A percentile compares a stretch with the other conserved stretches of the same genome.
Conservation (phyloP, 2,113 vertebrate species). For the Antennarius striatus region DNA sequence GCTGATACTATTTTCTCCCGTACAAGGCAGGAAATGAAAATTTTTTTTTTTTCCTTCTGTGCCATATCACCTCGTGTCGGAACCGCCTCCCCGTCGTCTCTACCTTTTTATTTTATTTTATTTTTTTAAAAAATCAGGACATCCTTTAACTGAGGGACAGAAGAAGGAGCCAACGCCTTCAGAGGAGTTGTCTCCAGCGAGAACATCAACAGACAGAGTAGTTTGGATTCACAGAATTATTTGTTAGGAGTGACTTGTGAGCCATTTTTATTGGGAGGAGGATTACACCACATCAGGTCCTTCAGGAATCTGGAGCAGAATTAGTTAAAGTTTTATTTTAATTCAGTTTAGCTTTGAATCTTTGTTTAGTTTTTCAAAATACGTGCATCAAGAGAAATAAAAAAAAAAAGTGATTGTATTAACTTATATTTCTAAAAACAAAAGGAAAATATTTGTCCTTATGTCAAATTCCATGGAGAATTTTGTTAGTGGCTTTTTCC, state of each 20-base stretch:
- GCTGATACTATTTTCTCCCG: constrained; percentile 90
- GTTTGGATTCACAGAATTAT: constrained; percentile 78
- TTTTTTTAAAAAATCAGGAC: constrained; percentile 69
- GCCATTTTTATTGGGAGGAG: constrained; percentile 20
- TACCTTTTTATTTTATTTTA: constrained; percentile 66
- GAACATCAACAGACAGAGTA: constrained; percentile 67
- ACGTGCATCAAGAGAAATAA: too few relatives aligned
- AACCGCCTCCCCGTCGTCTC: constrained; percentile 29
- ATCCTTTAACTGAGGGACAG: constrained; percentile 55
- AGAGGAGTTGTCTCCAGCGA: constrained; percentile 67
- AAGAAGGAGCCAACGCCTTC: constrained; percentile 48
- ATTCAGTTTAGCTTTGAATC: too few relatives aligned
- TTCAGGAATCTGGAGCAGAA: neutral
- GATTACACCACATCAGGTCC: constrained; percentile 54
- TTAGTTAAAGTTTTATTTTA: too few relatives aligned
- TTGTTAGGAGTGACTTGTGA: constrained; percentile 45
- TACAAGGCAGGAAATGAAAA: constrained; percentile 98
- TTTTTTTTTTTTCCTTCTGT: constrained; percentile 71
- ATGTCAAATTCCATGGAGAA: neutral
- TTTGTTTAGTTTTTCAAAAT: too few relatives aligned
- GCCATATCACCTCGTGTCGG: constrained; percentile 49
- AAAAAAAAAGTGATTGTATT: too few relatives aligned
- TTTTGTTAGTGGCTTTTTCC: neutral
- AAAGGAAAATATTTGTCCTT: too few relatives aligned
- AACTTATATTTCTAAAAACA: too few relatives aligned